Conservation (phyloP, 2,888 invertebrate genomes). For the Eristalinus aeneus region DNA sequence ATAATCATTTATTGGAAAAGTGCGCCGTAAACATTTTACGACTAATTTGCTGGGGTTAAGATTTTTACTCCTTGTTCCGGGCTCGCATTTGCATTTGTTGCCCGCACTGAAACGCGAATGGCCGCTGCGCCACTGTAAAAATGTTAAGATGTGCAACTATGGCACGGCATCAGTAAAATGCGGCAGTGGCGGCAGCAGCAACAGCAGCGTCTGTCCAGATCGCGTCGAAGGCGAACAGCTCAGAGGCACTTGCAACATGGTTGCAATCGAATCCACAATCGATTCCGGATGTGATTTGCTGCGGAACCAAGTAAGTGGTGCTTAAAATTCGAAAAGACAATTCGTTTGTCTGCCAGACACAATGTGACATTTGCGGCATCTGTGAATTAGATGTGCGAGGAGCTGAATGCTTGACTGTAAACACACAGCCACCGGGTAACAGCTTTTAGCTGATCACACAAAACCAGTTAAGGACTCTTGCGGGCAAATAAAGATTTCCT, state of each 20-base stretch:
- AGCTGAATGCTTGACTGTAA: conserved; percentile 5
- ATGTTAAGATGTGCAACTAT: conserved; percentile 36
- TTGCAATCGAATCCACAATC: conserved; percentile 32
- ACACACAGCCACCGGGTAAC: neutral
- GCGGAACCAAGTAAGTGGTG: conserved; percentile 50
- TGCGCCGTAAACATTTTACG: conserved; percentile 72
- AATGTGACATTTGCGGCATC: conserved; percentile 35
- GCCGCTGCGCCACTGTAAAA: conserved; percentile 31
- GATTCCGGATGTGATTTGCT: conserved; percentile 51
- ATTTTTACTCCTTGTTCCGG: conserved; percentile 52
- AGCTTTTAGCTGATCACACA: neutral
- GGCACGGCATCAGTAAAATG: conserved; percentile 1
- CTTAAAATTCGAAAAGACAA: conserved; percentile 57
- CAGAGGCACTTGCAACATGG: conserved; percentile 42
- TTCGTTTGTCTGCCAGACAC: conserved; percentile 37
- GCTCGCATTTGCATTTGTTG: conserved; percentile 59
- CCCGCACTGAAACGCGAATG: conserved; percentile 28
- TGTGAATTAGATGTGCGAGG: conserved; percentile 17
- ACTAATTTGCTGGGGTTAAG: conserved; percentile 72
- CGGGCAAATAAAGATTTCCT: neutral
- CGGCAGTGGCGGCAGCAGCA: too few relatives aligned
- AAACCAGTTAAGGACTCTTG: neutral
- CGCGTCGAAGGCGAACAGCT: neutral
- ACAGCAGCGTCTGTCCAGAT: neutral
- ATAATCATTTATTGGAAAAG: conserved; percentile 71